Base-by-base conservation (phyloP, 2,888 invertebrate genomes). In the Drosophila robusta region DNA sequence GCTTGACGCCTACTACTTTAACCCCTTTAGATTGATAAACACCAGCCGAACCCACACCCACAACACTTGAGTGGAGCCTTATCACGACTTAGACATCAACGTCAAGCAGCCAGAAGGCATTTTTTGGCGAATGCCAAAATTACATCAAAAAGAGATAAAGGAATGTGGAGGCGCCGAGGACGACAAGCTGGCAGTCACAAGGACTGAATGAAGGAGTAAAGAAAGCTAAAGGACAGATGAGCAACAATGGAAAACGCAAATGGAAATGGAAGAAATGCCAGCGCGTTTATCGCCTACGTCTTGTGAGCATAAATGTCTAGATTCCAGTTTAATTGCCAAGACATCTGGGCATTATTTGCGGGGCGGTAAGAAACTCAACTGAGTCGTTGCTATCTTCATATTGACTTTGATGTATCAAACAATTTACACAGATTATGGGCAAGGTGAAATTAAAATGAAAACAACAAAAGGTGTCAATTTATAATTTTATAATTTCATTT, bases 81-180 rank as follows among this genome's bases (percentile, higher is more conserved):
- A 82, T 80, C 80, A 71, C 65, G 73, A 73, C 88, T 57, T 45
- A 86, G 87, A 87, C 75, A 75, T 85, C 82, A 78, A 50, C 41
- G 22, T 44, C 56, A 42, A 24, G 39, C 69, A 45, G 78, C 50
- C 52, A 56, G 70, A 26, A 73, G 83, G 69, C 76, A 78, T 87
- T 87, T 87, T 68, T 80, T 77, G 84, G 78, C 77, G 78, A 88
- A 86, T 83, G 87, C 84, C 84, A 75, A 88, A 86, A 88, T 88
- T 88, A 86, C 87, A 88, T 86, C 87, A 86, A 75, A 87, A 84
- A 84, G 84, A 75, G 75, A 67, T 75, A 74, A 61, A 68, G 75
- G 84, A 82, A 82, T 82, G 73, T 50, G 56, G 58, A 63, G 65
- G 70, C 42, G 61, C 65, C 46, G 45, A 24, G 58, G 42, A 44